These are phyloP conservation scores for Halcyon badia DNA, from an alignment of 2,797 vertebrate species.

Conservation along the genomic window DNA sequence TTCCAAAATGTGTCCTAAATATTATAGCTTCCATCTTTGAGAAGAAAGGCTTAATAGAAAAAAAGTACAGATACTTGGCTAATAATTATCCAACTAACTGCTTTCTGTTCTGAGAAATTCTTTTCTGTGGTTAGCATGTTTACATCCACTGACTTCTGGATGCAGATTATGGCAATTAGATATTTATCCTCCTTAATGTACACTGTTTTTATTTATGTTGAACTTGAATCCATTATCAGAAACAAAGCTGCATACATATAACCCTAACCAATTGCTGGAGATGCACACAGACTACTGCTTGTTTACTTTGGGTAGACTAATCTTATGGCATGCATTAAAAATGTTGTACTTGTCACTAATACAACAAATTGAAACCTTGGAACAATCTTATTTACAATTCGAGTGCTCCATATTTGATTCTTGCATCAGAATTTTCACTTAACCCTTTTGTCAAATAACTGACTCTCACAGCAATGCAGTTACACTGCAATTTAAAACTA, in stretches of 20 bases:
- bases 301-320: slow-evolving; percentile 72
- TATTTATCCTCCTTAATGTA: slow-evolving; percentile 75
- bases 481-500: not conserved
- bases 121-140: slow-evolving; percentile 41
- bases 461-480: not conserved
- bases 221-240: slow-evolving; percentile 80
- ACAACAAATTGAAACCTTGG: slow-evolving; percentile 68
- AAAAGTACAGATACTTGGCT: not conserved
- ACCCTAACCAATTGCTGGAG: slow-evolving; percentile 57
- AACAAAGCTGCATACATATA: slow-evolving; percentile 79
- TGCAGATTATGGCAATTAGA: slow-evolving; percentile 75
- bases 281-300: slow-evolving; percentile 74
- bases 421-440: slow-evolving; percentile 48
- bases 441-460: not conserved
- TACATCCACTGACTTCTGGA: slow-evolving; percentile 41
- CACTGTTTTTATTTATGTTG: slow-evolving; percentile 78
- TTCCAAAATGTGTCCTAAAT: not conserved
- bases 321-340: slow-evolving; percentile 80
- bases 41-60: not conserved
- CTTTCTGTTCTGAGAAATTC: not conserved
- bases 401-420: not conserved
- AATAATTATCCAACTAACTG: not conserved
- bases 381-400: slow-evolving; percentile 41
- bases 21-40: not conserved
- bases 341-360: slow-evolving; percentile 77